A percentile compares a stretch with the other conserved stretches of the same genome.
Evolutionary conservation across 2,888 invertebrate genomes (phyloP).

Genomic region (Leucoptera coffeella): DNA sequence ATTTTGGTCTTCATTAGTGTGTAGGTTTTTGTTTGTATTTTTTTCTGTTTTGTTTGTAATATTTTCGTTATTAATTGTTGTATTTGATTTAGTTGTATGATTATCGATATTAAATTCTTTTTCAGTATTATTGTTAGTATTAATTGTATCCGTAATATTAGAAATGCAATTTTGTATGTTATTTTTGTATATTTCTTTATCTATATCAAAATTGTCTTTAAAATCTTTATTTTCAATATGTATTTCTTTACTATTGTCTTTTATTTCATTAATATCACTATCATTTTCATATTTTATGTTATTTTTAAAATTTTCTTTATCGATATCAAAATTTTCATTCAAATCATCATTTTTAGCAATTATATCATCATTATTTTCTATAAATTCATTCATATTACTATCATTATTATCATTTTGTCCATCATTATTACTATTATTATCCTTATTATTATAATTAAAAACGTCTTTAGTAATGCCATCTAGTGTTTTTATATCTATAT

Average conservation of each 20-base stretch:
- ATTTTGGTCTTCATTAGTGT: neutral
- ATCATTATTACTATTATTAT: slow-evolving; percentile 8
- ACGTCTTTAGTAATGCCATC: too few relatives aligned
- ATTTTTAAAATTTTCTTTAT: slow-evolving; percentile 9
- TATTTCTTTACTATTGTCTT: too few relatives aligned
- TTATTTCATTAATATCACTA: too few relatives aligned
- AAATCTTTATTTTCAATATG: too few relatives aligned
- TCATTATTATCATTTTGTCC: slow-evolving; percentile 8
- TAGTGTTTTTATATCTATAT: too few relatives aligned
- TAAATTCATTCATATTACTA: too few relatives aligned
- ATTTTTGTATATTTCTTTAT: slow-evolving; percentile 9
- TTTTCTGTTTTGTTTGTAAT: neutral
- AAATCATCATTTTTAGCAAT: too few relatives aligned
- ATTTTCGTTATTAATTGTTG: neutral
- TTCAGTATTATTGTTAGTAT: too few relatives aligned
- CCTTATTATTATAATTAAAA: too few relatives aligned
- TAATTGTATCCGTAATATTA: too few relatives aligned
- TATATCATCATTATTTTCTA: too few relatives aligned
- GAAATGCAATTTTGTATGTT: slow-evolving; percentile 9
- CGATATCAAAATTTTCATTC: neutral
- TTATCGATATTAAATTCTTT: slow-evolving; percentile 27
- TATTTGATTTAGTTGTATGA: slow-evolving; percentile 3
- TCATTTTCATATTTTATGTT: slow-evolving; percentile 8
- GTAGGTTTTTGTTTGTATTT: slow-evolving; percentile 1
- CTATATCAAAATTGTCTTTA: neutral